These are phyloP conservation scores for Tetranychus truncatus DNA, from an alignment of 2,888 invertebrate genomes.

Conservation along the genomic window DNA sequence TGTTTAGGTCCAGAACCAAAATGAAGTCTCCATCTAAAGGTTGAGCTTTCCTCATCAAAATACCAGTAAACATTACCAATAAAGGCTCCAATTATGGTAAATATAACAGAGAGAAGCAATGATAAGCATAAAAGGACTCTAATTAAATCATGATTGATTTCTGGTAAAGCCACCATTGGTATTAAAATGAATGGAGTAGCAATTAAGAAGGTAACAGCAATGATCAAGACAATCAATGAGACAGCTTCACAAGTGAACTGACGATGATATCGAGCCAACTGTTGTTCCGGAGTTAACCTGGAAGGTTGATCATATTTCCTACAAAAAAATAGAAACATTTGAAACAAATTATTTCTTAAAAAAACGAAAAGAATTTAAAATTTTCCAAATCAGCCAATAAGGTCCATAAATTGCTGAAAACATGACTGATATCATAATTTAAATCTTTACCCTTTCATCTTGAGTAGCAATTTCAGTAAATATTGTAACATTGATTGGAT, in stretches of 20 bases:
- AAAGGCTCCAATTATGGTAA: conserved; percentile 20
- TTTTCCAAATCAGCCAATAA: too few relatives aligned
- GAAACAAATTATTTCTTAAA: too few relatives aligned
- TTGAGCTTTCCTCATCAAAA: conserved; percentile 20
- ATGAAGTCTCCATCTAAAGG: conserved; percentile 20
- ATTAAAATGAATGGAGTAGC: conserved; percentile 23
- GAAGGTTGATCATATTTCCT: background rate
- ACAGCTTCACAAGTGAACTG: conserved; percentile 21
- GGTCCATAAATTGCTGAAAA: too few relatives aligned
- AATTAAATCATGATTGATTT: conserved; percentile 19
- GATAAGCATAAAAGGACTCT: conserved; percentile 18
- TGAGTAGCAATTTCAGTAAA: too few relatives aligned
- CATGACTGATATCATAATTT: too few relatives aligned
- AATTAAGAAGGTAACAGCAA: conserved; percentile 21
- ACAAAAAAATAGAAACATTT: background rate
- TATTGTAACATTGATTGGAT: too few relatives aligned
- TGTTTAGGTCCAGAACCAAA: conserved; percentile 24
- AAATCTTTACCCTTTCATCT: too few relatives aligned
- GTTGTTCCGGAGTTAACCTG: conserved; percentile 19
- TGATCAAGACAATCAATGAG: conserved; percentile 22
- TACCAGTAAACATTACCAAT: conserved; percentile 24
- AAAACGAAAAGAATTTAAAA: too few relatives aligned
- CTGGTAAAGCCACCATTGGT: conserved; percentile 24
- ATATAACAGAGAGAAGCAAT: conserved; percentile 13
- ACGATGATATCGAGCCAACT: conserved; percentile 19